Percentiles rank a stretch among this genome's conserved stretches.
Conservation (phyloP, 2,797 vertebrate species). For the Podargus strigoides region DNA sequence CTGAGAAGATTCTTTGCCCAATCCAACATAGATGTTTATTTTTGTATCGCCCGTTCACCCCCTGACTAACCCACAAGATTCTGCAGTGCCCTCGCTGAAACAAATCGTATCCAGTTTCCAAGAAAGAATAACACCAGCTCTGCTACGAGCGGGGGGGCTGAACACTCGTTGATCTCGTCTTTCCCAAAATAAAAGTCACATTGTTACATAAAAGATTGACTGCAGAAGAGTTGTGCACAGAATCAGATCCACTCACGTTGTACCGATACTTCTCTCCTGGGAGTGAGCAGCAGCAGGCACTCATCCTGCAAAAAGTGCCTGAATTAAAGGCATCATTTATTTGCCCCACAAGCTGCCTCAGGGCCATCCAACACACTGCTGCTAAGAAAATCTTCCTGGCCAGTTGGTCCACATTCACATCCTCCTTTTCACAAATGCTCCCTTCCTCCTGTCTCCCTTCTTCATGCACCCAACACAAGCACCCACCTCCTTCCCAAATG, state of each 20-base stretch:
- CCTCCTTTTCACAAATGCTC: background rate
- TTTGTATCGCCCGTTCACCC: background rate
- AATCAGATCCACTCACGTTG: constrained; percentile 13
- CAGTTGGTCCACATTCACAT: background rate
- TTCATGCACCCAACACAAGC: background rate
- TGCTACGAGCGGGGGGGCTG: background rate
- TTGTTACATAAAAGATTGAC: constrained; percentile 63
- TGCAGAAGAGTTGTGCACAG: constrained; percentile 35
- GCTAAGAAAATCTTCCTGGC: background rate
- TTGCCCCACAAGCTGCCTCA: background rate
- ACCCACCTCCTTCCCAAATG: background rate
- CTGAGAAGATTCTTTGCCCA: background rate
- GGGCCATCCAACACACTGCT: background rate
- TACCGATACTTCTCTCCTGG: background rate
- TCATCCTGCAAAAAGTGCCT: background rate
- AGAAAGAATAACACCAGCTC: background rate
- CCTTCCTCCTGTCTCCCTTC: background rate
- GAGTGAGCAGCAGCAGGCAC: background rate
- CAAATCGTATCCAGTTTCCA: background rate
- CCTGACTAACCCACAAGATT: background rate
- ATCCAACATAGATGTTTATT: background rate
- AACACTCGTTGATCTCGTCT: background rate
- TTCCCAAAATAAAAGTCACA: constrained; percentile 48
- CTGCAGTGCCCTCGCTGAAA: background rate
- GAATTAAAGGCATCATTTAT: background rate